phyloP scores from a whole-genome alignment of 2,888 invertebrate genomes.

The Rotaria sp. region DNA sequence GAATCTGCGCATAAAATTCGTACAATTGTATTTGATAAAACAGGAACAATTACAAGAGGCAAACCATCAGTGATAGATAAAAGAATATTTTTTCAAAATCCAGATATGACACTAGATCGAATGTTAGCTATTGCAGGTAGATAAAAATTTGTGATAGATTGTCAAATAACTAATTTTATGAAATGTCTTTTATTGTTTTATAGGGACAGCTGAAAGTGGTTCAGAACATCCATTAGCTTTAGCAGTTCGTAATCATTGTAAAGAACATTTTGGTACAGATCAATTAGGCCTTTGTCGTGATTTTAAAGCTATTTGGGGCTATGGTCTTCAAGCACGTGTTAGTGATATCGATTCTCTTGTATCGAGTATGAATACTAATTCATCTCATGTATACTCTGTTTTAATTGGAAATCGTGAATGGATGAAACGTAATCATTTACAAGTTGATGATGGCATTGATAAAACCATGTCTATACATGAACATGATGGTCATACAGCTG shows the following conservation, averaged over 20 bases:
- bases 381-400: constrained; percentile 58
- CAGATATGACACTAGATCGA: background rate
- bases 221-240: constrained; percentile 91
- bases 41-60: constrained; percentile 93
- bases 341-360: background rate
- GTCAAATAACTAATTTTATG: constrained; percentile 44
- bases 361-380: accelerated
- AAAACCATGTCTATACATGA: constrained; percentile 72
- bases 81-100: background rate
- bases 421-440: constrained; percentile 81
- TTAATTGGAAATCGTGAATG: constrained; percentile 88
- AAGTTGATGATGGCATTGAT: constrained; percentile 70
- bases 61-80: constrained; percentile 66
- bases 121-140: constrained; percentile 44
- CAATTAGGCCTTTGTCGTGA: constrained; percentile 58
- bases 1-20: constrained; percentile 94
- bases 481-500: constrained; percentile 77
- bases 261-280: constrained; percentile 56
- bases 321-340: constrained; percentile 66
- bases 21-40: constrained; percentile 94
- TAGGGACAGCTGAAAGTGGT: constrained; percentile 81
- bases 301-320: constrained; percentile 81
- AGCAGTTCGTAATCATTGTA: constrained; percentile 82
- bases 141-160: constrained; percentile 56
- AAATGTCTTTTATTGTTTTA: constrained; percentile 66